Evolutionary conservation across 2,888 invertebrate species (phyloP).

Genomic region (Timandra comae): DNA sequence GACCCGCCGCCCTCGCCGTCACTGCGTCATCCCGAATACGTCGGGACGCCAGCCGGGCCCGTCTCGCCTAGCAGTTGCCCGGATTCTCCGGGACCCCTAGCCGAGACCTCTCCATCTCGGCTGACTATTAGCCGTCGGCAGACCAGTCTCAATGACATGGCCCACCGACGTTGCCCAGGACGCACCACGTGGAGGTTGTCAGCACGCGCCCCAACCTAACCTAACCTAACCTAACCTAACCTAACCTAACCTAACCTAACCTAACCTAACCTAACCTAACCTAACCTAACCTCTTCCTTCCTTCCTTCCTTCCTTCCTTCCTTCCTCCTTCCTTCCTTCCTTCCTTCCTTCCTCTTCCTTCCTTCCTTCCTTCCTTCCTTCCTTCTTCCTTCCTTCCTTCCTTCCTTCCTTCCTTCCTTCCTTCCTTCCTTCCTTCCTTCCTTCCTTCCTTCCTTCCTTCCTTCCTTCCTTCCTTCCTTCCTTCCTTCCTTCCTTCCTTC

Average conservation of each 20-base stretch:
- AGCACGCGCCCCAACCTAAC: no score
- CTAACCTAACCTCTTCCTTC: conserved; percentile 2
- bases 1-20: no score
- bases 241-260: conserved; percentile 5
- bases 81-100: no score
- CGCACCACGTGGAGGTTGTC: no score
- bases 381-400: conserved; percentile 17
- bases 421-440: conserved; percentile 1
- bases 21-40: no score
- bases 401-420: conserved; percentile 4
- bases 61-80: no score
- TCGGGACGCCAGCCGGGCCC: no score
- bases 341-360: conserved; percentile 73
- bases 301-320: conserved; percentile 3
- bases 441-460: conserved; percentile 4
- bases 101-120: no score
- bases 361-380: conserved; percentile 17
- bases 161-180: no score
- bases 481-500: conserved; percentile 1
- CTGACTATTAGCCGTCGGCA: no score
- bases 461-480: conserved; percentile 5
- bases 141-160: no score
- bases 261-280: conserved; percentile 5
- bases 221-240: conserved; percentile 5
- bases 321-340: conserved; percentile 1